Base-by-base conservation (phyloP, 2,113 vertebrate genomes). In the Amazona guildingii region DNA sequence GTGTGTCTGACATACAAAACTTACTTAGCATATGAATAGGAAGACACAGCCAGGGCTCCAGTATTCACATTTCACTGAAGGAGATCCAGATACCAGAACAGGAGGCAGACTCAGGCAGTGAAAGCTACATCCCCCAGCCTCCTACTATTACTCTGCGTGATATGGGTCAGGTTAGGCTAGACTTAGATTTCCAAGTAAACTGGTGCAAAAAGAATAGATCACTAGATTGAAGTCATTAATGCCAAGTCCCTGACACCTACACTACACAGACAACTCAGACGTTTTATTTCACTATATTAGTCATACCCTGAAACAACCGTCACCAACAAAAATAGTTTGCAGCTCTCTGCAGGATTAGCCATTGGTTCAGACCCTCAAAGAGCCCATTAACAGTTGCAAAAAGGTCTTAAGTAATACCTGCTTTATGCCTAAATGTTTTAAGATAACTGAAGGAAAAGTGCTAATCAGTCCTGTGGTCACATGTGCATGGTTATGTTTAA, bases 1-100 rank as follows among this genome's bases (percentile, higher is more conserved):
- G 83, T 79, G 83, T 82, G 88, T 87, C 94, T 29, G 52, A 92
- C 49, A 86, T 39, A 66, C 16, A 49, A 88, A 94, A 91, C 69
- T 52, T 52, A 75, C 76, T 93, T 88, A 76, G 74, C 64, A 79
- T 43, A 70, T 4, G 41, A 88, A 82, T 5, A 77, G 3, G 6
- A 85, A 62, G 62, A 33, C 17, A 35, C 37, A 75, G 67, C 15
- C 82, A 77, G 51, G 51, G 41, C 57, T 83, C 54, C 63, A 29
- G 33, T 12, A 68, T 8, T 55, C 77, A 41, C 11, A 2, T 49
- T 46, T 35, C 54, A 44, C 31, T 37, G 48, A 72, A 51, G 46
- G 43, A 55, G 31, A n/a, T 2, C 44, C 27, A 68, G 54, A 67
- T 55, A 69, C 48, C 33, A 52, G 61, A 81, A 64, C 3, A 78